Evolutionary conservation across 2,113 vertebrate species (phyloP).

Genomic region (Maccullochella peelii): DNA sequence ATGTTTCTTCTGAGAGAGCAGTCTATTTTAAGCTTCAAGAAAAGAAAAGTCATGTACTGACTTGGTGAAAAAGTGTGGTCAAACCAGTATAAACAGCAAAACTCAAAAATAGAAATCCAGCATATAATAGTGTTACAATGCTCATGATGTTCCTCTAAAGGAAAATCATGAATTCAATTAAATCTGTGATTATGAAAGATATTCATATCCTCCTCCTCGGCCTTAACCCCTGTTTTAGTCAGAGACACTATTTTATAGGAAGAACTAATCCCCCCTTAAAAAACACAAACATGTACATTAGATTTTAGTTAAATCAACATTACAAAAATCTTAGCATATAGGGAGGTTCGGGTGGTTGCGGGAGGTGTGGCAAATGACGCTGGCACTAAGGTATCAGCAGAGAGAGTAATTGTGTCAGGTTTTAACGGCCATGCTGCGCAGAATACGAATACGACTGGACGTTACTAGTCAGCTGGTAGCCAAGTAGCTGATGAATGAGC

Average conservation of each 20-base stretch:
- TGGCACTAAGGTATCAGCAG: too few relatives aligned
- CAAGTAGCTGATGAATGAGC: not conserved
- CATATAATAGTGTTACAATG: not conserved
- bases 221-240: not conserved
- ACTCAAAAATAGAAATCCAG: not conserved
- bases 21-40: not conserved
- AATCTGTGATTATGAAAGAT: not conserved
- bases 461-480: not conserved
- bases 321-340: too few relatives aligned
- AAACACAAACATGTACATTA: too few relatives aligned
- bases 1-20: not conserved
- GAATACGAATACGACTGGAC: not conserved
- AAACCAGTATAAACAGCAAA: not conserved
- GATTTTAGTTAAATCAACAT: too few relatives aligned
- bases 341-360: not conserved
- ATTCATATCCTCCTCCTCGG: not conserved
- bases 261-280: not conserved
- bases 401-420: not conserved
- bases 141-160: not conserved
- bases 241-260: not conserved
- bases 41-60: not conserved
- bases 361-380: not conserved
- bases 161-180: not conserved
- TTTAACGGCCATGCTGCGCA: not conserved
- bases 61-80: not conserved